Base-by-base conservation (phyloP, 1,140 invertebrate species). In the Zaprionus vittiger region DNA sequence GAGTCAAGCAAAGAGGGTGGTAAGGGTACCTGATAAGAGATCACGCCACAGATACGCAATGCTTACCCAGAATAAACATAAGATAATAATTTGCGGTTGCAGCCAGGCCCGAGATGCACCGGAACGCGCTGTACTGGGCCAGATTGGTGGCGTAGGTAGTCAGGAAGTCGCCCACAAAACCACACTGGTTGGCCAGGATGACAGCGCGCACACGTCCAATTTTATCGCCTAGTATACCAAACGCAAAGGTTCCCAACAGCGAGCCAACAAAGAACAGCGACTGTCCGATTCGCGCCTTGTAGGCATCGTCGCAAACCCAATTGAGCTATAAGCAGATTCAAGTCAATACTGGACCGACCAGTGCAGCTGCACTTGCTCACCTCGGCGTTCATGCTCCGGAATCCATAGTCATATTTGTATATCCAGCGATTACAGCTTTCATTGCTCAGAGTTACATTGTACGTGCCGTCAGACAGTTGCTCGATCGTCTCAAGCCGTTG, bases 61-160 rank as follows among this genome's bases (percentile, higher is more conserved):
- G 85, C 77, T 84, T 92, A 94, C 94, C 94, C 70, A 95, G 93
- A 76, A 95, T 95, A 83, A 95, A 95, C 93, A 95, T 95, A 92
- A 95, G 94, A 73, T 95, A 94, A 80, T 95, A 95, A 83, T 94
- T 94, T 15, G 93, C 93, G 70, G 95, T 94, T 56, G 95, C 94
- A 17, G 94, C 94, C 49, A 94, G 82, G 7, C 95, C 95, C 6
- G 94, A 94, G 22, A 95, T 77, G 83, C 95, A 94, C 69, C 94
- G 86, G 64, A 93, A 94, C 2, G 93, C 79, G 20, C 93, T 92
- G 81, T 94, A 95, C 31, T 93, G 82, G 24, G 87, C 76, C 56
- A 94, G 74, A 44, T 93, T 93, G 4, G 76, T 84, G 6, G 94
- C 91, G 38, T 94, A 93, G 9, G 93, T 83, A 22, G 94, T 94